Evolutionary conservation across 1,140 invertebrate genomes (phyloP), one percentile per base, ranked within the genome.

Genomic region (Triops longicaudatus): DNA sequence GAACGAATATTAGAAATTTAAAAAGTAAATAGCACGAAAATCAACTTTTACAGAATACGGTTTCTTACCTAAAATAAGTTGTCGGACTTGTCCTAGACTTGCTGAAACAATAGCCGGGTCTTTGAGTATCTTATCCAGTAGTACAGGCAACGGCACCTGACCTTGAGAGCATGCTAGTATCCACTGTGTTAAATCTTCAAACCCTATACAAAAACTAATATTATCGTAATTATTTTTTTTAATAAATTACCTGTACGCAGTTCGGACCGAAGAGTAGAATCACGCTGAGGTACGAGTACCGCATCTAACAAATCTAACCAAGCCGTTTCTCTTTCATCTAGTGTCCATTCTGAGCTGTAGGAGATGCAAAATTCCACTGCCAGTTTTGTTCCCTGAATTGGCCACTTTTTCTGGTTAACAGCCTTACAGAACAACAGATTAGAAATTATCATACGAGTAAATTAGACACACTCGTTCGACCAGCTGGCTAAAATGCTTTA

Each of bases 121-220:
- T 82, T 86, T 79, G 73, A 84, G 79, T 14, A 89, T 86, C 74
- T 86, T 84, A 79, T 88, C 85, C 26, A 89, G 81, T 73, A 89
- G 85, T n/a, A 86, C 84, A 26, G 87, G 85, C n/a, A 88, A 81
- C 11, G 85, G 84, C 37, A 89, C 85, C 79, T 88, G 87, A 72
- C 86, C 86, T 84, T 88, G 88, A 87, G 89, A 88, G 78, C 85
- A 86, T 78, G 87, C 88, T 22, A 89, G 79, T 7, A 89, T 82
- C 81, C 87, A 85, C 71, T 85, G 84, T 6, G 86, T 88, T 79
- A 87, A 80, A 73, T 86, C 83, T 79, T 83, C 83, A 27, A 84
- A 82, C 28, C 80, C 82, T 76, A 72, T 11, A 75, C 74, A 77
- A 76, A 14, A 73, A 73, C 27, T 50, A 72, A n/a, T n/a, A n/a